Evolutionary conservation across 2,797 vertebrate genomes (phyloP).

Genomic region (Hypotaenidia philippensis): DNA sequence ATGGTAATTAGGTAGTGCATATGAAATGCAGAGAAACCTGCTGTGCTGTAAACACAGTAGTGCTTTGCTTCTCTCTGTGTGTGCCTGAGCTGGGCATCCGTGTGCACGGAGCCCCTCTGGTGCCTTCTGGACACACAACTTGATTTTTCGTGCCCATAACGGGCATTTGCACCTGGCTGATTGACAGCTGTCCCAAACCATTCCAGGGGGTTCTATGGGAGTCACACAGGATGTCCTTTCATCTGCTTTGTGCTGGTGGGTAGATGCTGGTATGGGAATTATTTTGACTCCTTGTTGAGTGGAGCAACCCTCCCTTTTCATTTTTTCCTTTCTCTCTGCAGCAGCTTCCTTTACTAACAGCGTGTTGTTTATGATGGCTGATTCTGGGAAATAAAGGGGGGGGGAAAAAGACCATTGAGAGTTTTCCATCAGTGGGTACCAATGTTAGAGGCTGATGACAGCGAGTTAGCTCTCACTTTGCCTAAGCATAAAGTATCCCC

Average conservation of each 20-base stretch:
- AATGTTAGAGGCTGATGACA: background rate
- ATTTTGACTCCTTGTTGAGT: background rate
- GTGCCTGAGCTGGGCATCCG: background rate
- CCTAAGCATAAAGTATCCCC: background rate
- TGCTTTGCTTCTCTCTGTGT: background rate
- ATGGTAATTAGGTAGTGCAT: background rate
- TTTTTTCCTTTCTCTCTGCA: background rate
- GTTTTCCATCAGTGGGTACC: background rate
- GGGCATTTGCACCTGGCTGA: slow-evolving; percentile 18
- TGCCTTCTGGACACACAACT: background rate
- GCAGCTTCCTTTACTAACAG: background rate
- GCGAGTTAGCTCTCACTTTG: background rate
- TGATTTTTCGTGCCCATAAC: background rate
- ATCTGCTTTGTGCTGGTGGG: background rate
- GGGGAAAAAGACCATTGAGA: background rate
- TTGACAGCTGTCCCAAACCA: slow-evolving; percentile 24
- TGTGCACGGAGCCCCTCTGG: rapidly evolving
- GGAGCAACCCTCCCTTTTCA: background rate
- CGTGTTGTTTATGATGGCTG: background rate
- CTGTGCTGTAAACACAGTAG: background rate
- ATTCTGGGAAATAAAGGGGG: background rate
- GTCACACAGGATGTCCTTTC: background rate
- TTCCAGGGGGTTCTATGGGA: background rate
- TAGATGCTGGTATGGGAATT: background rate
- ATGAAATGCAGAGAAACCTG: background rate